Evolutionary conservation across 1,140 invertebrate genomes (phyloP), one percentile per base, ranked within the genome.

Genomic region (Drosophila ercepeae): DNA sequence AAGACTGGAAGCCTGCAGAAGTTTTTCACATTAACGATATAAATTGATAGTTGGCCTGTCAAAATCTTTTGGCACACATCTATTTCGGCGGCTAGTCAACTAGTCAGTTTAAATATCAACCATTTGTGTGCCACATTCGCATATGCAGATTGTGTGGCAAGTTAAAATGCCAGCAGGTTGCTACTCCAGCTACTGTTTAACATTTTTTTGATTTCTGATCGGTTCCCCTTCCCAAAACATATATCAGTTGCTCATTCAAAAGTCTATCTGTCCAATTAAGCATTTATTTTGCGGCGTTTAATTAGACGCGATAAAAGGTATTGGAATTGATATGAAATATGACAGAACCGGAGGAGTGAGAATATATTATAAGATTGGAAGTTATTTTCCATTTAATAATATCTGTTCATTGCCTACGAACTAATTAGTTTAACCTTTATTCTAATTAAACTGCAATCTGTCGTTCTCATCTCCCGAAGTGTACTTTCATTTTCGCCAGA

Each of bases 251-350:
- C 29, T 63, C 60, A 84, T 84, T 84, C 75, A 86, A 72, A 72
- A 86, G 79, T 84, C 81, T 76, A 84, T 86, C 79, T 84, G 79
- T 84, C 79, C 79, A 84, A 84, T 84, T 84, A 84, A 86, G 82
- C 64, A 78, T 83, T 81, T 79, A 79, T 74, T 84, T 81, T 67
- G 46, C 60, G 58, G 72, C 71, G 54, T 86, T 84, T 84, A 84
- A 84, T 84, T 84, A 84, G 76, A 73, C 55, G 36, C 75, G 75
- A 86, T 86, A 84, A 75, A 81, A 13, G 51, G 46, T 61, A 60
- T 54, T 71, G 34, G 53, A 57, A 60, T 54, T 71, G 34, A 50
- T 44, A 46, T 64, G 55, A 58, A 67, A 72, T 78, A 78, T 44
- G 71, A 55, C 60, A 75, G 32, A 27, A 34, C n/a, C 8, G 19